Percentiles rank a stretch among this genome's conserved stretches.
These are phyloP conservation scores for Mus spicilegus DNA, from an alignment of 2,113 vertebrate genomes.

Conservation along the genomic window DNA sequence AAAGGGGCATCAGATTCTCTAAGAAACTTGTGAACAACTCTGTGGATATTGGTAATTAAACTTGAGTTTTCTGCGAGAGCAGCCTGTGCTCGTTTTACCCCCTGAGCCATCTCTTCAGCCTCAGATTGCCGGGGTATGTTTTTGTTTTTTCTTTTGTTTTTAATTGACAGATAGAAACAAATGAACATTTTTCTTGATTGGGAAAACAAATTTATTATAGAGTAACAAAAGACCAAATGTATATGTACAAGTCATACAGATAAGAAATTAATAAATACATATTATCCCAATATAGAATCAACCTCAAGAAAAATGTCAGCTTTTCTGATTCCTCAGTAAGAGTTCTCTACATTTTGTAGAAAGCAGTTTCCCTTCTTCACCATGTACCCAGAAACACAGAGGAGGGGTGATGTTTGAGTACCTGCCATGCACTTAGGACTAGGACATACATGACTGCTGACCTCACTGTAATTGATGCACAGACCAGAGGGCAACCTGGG, in stretches of 20 bases:
- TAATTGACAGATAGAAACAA: background rate
- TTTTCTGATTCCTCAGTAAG: slow-evolving; percentile 23
- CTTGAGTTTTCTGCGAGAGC: background rate
- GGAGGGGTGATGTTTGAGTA: background rate
- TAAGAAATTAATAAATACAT: slow-evolving; percentile 23
- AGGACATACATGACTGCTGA: background rate
- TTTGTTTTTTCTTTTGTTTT: background rate
- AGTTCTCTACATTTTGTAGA: background rate
- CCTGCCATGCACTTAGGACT: background rate
- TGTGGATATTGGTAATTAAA: background rate
- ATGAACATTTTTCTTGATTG: slow-evolving; percentile 44
- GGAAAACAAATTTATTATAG: background rate
- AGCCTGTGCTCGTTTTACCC: background rate
- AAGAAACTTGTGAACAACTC: background rate
- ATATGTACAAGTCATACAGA: background rate
- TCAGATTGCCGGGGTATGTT: no score
- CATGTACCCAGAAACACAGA: background rate
- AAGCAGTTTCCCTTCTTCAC: background rate
- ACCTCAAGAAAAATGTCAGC: background rate
- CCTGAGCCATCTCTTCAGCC: no score
- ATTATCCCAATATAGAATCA: background rate
- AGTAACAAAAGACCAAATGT: slow-evolving; percentile 14
- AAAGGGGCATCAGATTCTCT: background rate
- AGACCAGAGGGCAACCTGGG: background rate
- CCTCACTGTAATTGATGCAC: background rate